phyloP scores from a whole-genome alignment of 2,888 invertebrate species.

The Nysson spinosus region DNA sequence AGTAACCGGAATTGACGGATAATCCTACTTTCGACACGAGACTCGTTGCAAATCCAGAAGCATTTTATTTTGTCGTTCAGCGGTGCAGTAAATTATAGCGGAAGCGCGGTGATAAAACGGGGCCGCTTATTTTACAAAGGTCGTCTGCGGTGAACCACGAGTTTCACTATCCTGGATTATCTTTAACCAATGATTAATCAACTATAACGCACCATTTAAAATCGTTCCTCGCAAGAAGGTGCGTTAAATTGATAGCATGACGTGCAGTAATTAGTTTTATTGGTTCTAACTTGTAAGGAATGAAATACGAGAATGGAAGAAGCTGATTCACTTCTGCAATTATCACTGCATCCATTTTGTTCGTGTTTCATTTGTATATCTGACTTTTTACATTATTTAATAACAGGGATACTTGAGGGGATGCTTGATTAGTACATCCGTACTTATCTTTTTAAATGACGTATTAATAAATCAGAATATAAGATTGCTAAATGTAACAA shows the following conservation, averaged over 20 bases:
- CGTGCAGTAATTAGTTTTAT: not conserved
- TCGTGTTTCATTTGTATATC: no score
- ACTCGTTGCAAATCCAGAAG: not conserved
- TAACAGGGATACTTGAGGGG: no score
- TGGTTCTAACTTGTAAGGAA: no score
- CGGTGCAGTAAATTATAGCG: constrained; percentile 7
- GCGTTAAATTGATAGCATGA: not conserved
- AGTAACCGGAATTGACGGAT: not conserved
- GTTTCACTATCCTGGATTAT: constrained; percentile 14
- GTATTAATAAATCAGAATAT: no score
- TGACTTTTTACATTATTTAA: no score
- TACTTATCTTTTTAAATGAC: no score
- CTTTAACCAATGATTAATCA: constrained; percentile 16
- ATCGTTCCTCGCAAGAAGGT: not conserved
- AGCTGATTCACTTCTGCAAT: no score
- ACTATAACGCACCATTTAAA: not conserved
- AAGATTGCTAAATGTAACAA: not conserved
- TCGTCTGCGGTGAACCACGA: constrained; percentile 14
- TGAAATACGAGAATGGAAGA: not conserved
- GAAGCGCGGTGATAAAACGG: constrained; percentile 10
- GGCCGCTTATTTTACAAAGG: constrained; percentile 18
- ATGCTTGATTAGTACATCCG: no score
- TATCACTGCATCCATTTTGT: no score
- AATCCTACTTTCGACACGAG: not conserved
- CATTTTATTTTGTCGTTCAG: not conserved